Conservation (phyloP, 2,797 vertebrate species). For the Phalloptychus januarius region DNA sequence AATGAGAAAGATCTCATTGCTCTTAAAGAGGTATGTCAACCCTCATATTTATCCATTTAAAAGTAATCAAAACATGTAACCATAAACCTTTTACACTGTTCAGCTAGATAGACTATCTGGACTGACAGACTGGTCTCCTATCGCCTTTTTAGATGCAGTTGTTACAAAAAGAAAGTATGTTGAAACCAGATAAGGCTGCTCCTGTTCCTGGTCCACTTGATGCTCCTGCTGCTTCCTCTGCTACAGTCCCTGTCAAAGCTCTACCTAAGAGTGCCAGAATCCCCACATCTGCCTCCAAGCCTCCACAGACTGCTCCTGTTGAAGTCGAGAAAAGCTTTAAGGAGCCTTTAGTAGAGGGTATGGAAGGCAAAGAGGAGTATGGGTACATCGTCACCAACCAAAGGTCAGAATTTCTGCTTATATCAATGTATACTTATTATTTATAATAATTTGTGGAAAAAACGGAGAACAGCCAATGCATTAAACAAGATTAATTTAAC, state of each 20-base stretch:
- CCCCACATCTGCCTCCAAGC: conserved; percentile 41
- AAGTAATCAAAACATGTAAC: not conserved
- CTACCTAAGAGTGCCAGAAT: conserved; percentile 40
- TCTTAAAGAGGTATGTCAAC: conserved; percentile 70
- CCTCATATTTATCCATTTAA: not conserved
- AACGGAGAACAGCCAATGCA: not conserved
- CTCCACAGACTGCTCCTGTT: conserved; percentile 48
- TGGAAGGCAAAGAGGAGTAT: conserved; percentile 84
- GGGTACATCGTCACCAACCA: conserved; percentile 94
- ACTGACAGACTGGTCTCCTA: not conserved
- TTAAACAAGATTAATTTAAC: not conserved
- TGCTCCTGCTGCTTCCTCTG: conserved; percentile 33
- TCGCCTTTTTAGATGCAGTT: conserved; percentile 57
- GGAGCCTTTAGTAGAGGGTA: conserved; percentile 44
- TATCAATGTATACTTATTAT: not conserved
- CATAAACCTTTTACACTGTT: not conserved
- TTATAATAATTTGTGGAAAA: not conserved
- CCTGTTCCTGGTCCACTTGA: conserved; percentile 24
- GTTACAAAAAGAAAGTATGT: conserved; percentile 59
- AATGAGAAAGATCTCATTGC: conserved; percentile 61
- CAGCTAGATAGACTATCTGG: no score
- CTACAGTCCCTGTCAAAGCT: conserved; percentile 39
- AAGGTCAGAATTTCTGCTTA: conserved; percentile 80
- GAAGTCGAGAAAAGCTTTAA: conserved; percentile 52
- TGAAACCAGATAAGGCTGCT: conserved; percentile 48